phyloP scores from a whole-genome alignment of 2,113 vertebrate genomes.

The Lathamus discolor region DNA sequence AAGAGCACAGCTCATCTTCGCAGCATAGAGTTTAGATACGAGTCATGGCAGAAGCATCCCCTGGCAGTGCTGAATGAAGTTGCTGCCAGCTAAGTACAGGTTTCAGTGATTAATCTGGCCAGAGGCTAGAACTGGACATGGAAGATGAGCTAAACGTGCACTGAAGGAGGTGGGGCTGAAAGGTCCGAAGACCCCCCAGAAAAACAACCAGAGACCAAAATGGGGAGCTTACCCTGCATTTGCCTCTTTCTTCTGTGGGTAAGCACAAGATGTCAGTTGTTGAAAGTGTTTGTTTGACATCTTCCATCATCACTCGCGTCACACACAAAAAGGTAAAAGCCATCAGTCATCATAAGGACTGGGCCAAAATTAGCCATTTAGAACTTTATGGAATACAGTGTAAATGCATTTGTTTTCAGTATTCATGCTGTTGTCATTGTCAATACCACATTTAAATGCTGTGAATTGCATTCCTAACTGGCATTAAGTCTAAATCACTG shows the following conservation, averaged over 20 bases:
- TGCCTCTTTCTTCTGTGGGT: not conserved
- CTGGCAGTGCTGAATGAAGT: not conserved
- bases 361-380: not conserved
- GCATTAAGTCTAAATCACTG: not conserved
- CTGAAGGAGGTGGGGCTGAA: not conserved
- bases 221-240: not conserved
- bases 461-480: not conserved
- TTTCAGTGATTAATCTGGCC: not conserved
- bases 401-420: not conserved
- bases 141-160: not conserved
- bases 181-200: not conserved
- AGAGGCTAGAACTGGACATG: not conserved
- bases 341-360: not conserved
- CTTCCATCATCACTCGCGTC: not conserved
- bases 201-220: not conserved
- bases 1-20: conserved; percentile 15
- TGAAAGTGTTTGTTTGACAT: not conserved
- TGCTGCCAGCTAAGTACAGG: not conserved
- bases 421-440: not conserved
- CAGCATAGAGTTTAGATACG: not conserved
- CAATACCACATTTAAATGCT: not conserved
- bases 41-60: conserved; percentile 19
- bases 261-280: not conserved
- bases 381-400: not conserved
- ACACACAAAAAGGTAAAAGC: not conserved